Evolutionary conservation across 23 tunicate species (phyloP), one percentile per base, ranked within the genome.

Genomic region (Halocynthia aurantium): DNA sequence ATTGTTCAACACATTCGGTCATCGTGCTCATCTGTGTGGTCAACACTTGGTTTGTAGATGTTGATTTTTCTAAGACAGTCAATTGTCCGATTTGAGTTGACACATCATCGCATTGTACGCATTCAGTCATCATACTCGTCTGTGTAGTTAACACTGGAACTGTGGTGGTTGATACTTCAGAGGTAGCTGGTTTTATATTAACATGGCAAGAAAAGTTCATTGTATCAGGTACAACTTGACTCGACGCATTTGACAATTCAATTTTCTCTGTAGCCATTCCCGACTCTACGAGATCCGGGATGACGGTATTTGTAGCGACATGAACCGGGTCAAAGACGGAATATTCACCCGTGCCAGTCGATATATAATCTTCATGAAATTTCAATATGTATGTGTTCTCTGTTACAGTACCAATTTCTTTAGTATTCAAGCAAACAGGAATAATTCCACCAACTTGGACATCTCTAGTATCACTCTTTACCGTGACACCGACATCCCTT

Each of bases 131-230:
- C 10, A 49, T 74, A 11, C 55, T 22, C 17, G 11, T 10, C 56
- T 53, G 22, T 13, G 62, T 51, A 22, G 20, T 53, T 55, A 8
- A 10, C 15, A 17, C 53, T 19, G 52, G n/a, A 6, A 40, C 51
- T 10, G 96, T 80, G 72, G 76, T 71, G 52, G 63, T 22, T 8
- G 68, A 31, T 31, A 51, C 70, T 51, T 80, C 57, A 20, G 67
- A 19, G 8, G 81, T 69, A 8, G 73, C 71, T 13, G 77, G 69
- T 50, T 72, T 77, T 21, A 84, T 70, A 53, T 74, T 70, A 7
- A 78, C 85, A 51, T 53, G 60, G 21, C 63, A 21, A 54, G 78
- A 20, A 74, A 54, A 10, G 10, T 74, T 64, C 15, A 7, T 54
- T 8, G 57, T 44, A 15, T 53, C 6, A 0, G 63, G 67, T 67